A percentile compares a stretch with the other conserved stretches of the same genome.
Evolutionary conservation across 2,113 vertebrate species (phyloP).

Genomic region (Thryonomys swinderianus): DNA sequence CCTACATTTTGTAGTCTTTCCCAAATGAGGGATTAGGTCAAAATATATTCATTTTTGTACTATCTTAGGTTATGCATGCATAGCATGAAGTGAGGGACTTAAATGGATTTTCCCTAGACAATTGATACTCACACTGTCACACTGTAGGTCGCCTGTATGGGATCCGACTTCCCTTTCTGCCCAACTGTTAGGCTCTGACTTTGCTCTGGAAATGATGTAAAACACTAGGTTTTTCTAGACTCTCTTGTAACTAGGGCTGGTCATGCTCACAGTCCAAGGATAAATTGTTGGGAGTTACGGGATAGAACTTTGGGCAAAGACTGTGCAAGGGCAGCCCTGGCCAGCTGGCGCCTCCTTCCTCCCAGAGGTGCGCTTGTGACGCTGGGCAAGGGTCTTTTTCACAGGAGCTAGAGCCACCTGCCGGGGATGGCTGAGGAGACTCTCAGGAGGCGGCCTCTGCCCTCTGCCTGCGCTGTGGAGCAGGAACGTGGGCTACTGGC

Average conservation of each 20-base stretch:
- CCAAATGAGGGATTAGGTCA: background rate
- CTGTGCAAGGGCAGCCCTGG: background rate
- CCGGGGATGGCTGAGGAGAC: background rate
- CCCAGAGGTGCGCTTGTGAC: background rate
- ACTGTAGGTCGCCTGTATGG: background rate
- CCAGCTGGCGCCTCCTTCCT: background rate
- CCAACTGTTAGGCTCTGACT: background rate
- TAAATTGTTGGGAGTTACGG: background rate
- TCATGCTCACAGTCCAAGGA: background rate
- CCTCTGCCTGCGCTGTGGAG: no score
- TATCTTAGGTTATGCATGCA: background rate
- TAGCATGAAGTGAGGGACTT: background rate
- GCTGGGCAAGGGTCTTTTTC: background rate
- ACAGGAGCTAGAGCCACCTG: background rate
- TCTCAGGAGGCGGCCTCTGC: background rate
- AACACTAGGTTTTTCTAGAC: background rate
- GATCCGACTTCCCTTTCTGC: background rate
- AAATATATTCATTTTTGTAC: background rate
- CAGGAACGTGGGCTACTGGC: background rate
- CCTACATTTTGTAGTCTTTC: background rate
- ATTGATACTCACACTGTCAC: background rate
- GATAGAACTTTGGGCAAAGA: background rate
- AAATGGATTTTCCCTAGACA: background rate
- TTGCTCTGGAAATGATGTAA: background rate
- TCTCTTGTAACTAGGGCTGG: background rate